Base-by-base conservation (phyloP, 2,113 vertebrate genomes). In the Platichthys stellatus region DNA sequence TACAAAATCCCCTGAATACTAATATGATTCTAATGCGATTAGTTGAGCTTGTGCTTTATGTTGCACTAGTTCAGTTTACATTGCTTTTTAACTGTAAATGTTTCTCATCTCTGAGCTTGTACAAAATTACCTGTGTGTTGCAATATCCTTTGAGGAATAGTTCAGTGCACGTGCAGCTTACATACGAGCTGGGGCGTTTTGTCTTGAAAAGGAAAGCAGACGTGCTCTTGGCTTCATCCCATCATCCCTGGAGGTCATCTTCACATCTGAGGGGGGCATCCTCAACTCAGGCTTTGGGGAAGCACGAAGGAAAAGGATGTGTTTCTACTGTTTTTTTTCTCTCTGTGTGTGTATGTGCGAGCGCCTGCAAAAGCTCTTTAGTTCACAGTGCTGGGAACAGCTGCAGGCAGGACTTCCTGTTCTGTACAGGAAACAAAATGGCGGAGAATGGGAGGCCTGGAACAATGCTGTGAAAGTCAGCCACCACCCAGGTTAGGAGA, bases 401-500 rank as follows among this genome's bases (percentile, higher is more conserved):
- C 81, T 88, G 81, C 85, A 78, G 69, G 79, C 88, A 89, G 91
- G 88, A 92, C 87, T 94, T 94, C 92, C 93, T 92, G 84, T 80
- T 64, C 80, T 78, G 85, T 49, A 87, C 81, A 89, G 90, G 91
- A 93, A 93, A 90, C 88, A 92, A 93, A 78, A 94, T 93, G 90
- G 90, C 65, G 40, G 78, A 60, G 70, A 62, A 86, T 66, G 76
- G 86, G 63, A 86, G 86, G 69, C 62, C 63, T 74, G 88, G 85
- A 94, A 94, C 93, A 94, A 94, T 94, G 86, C 90, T 94, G 93
- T 93, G 93, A 93, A 93, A 93, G 74, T 88, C 83, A 62, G 92
- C 84, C 90, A 80, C 85, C 92, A 86, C 92, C 92, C 92, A 93
- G 90, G 90, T 93, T 87, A 91, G 78, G 53, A 78, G 80, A 81